Conservation (phyloP, 2,888 invertebrate genomes). For the Biston betularia region DNA sequence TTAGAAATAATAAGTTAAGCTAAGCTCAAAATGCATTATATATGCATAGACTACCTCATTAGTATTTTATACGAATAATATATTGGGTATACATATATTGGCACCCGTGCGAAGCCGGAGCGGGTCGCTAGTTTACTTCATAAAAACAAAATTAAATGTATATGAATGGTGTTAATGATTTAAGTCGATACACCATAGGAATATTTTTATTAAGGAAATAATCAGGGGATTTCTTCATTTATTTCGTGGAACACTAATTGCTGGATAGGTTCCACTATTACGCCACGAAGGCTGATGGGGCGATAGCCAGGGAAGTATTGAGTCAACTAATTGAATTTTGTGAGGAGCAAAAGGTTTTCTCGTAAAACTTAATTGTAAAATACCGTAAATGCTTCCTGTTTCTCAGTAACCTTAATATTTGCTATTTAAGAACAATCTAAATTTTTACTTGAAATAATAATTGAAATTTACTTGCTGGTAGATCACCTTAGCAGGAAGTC, state of each 20-base stretch:
- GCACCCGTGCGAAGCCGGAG: too few relatives aligned
- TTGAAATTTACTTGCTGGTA: too few relatives aligned
- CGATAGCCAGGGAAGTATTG: slow-evolving; percentile 39
- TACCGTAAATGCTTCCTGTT: too few relatives aligned
- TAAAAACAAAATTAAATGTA: slow-evolving; percentile 18
- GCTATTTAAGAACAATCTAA: too few relatives aligned
- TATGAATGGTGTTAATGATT: slow-evolving; percentile 21
- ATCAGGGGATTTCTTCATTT: slow-evolving; percentile 74
- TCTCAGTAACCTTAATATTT: too few relatives aligned
- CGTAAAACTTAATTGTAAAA: slow-evolving; percentile 34
- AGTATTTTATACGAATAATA: too few relatives aligned
- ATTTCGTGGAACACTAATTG: slow-evolving; percentile 72
- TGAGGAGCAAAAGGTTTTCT: not conserved
- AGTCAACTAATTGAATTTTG: not conserved
- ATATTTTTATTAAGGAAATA: slow-evolving; percentile 67
- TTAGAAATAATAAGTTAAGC: not conserved
- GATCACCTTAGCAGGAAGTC: too few relatives aligned
- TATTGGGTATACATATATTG: too few relatives aligned
- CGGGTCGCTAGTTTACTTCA: slow-evolving; percentile 17
- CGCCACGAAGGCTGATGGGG: slow-evolving; percentile 56
- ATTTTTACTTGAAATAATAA: too few relatives aligned
- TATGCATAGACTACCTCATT: too few relatives aligned
- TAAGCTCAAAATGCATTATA: not conserved
- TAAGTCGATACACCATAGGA: slow-evolving; percentile 47
- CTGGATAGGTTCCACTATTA: slow-evolving; percentile 67